These are phyloP conservation scores for Mylabris sibirica DNA, from an alignment of 2,888 invertebrate species.

Conservation along the genomic window DNA sequence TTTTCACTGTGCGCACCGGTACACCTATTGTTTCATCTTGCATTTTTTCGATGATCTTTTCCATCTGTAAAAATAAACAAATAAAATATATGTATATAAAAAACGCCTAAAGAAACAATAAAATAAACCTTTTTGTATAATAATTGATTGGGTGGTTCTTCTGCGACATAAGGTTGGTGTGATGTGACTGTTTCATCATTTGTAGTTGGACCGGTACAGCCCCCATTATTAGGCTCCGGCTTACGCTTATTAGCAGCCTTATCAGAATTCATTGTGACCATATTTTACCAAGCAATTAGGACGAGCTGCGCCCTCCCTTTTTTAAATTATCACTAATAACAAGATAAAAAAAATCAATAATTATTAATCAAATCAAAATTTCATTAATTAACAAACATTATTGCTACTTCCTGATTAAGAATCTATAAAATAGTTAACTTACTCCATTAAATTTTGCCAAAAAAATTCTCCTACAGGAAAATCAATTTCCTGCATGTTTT, in stretches of 20 bases:
- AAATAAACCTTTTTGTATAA: conserved; percentile 79
- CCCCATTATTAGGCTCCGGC: conserved; percentile 63
- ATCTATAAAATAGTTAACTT: conserved; percentile 30
- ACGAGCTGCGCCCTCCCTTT: conserved; percentile 51
- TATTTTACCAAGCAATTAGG: conserved; percentile 58
- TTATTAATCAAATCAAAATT: neutral
- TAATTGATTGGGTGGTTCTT: conserved; percentile 87
- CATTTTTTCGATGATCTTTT: conserved; percentile 93
- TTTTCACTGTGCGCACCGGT: conserved; percentile 96
- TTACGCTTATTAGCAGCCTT: conserved; percentile 69
- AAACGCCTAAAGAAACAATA: conserved; percentile 20
- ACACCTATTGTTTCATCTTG: conserved; percentile 93
- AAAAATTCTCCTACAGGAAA: conserved; percentile 41
- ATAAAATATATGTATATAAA: conserved; percentile 18
- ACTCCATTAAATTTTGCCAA: conserved; percentile 45
- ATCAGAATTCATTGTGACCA: conserved; percentile 73
- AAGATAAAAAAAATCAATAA: neutral
- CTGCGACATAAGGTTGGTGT: conserved; percentile 56
- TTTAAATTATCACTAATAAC: conserved; percentile 36
- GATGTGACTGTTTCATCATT: conserved; percentile 52
- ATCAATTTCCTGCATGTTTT: conserved; percentile 46
- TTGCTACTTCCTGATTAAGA: conserved; percentile 16
- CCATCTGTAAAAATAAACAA: conserved; percentile 77
- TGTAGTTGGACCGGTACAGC: conserved; percentile 54
- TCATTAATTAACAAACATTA: neutral